Percentiles rank a stretch among this genome's conserved stretches.
These are phyloP conservation scores for Tamandua tetradactyla DNA, from an alignment of 2,797 vertebrate species.

Conservation along the genomic window DNA sequence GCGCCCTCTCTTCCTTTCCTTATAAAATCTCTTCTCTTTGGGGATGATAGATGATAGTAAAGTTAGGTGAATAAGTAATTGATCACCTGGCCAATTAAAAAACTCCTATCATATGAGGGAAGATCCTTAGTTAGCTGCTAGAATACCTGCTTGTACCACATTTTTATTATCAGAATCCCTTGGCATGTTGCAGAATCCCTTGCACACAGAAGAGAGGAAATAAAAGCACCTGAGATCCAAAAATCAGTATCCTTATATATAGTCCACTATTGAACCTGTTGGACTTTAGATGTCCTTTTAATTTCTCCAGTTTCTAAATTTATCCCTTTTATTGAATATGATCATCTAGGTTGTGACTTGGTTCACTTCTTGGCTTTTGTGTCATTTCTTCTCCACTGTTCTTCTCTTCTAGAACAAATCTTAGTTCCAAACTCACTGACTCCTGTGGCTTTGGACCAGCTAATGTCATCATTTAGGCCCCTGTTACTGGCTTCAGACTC, in stretches of 20 bases:
- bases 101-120: background rate
- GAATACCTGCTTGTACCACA: background rate
- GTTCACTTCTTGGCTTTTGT: background rate
- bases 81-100: background rate
- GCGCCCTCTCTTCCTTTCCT: background rate
- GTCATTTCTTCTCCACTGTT: background rate
- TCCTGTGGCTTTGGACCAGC: background rate
- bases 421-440: background rate
- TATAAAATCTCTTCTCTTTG: background rate
- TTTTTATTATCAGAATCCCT: background rate
- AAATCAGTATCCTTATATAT: background rate
- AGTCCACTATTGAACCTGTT: background rate
- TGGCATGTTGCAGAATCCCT: background rate
- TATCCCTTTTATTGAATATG: background rate
- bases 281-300: background rate
- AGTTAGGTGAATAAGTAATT: background rate
- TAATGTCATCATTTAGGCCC: background rate
- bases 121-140: background rate
- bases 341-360: background rate
- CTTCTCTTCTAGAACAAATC: background rate
- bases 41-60: background rate
- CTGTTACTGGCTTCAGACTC: background rate
- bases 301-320: background rate
- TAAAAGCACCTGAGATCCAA: background rate
- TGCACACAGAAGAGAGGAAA: background rate